These are phyloP conservation scores for Monarcha castaneiventris DNA, from an alignment of 2,113 vertebrate genomes.

Conservation along the genomic window DNA sequence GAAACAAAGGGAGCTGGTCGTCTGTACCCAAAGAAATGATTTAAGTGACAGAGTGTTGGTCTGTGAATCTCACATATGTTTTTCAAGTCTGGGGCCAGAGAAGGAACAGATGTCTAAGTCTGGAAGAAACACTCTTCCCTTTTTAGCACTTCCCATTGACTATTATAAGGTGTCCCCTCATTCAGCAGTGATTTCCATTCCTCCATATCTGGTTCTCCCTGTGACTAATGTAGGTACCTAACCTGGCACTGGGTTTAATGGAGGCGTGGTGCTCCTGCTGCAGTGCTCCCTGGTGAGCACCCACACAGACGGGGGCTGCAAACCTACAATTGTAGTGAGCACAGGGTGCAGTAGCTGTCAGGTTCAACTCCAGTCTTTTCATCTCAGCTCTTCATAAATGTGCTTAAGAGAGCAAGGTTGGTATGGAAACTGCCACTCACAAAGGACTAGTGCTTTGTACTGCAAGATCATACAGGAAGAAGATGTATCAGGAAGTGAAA, in stretches of 20 bases:
- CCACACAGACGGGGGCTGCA: neutral
- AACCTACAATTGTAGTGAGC: fast-evolving
- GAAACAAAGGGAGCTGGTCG: neutral
- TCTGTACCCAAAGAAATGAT: neutral
- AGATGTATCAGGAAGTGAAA: neutral
- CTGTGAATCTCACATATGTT: conserved; percentile 10
- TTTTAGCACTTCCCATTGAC: neutral
- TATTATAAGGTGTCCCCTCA: neutral
- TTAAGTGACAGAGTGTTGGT: neutral
- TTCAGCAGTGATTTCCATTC: neutral
- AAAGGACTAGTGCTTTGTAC: neutral
- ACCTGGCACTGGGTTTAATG: neutral
- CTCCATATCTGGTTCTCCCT: neutral
- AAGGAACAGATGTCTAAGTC: conserved; percentile 17
- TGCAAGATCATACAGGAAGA: neutral
- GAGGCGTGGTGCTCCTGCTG: neutral
- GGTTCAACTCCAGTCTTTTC: neutral
- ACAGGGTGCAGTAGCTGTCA: neutral
- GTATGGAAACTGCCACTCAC: conserved; percentile 3
- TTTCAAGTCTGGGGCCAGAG: neutral
- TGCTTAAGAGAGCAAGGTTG: neutral
- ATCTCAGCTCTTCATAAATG: neutral
- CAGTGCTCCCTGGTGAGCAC: neutral
- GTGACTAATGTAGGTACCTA: neutral
- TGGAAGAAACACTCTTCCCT: conserved; percentile 4